Percentiles rank a stretch among this genome's conserved stretches.
Evolutionary conservation across 2,888 invertebrate species (phyloP).

Genomic region (Ommatoiulus sabulosus): DNA sequence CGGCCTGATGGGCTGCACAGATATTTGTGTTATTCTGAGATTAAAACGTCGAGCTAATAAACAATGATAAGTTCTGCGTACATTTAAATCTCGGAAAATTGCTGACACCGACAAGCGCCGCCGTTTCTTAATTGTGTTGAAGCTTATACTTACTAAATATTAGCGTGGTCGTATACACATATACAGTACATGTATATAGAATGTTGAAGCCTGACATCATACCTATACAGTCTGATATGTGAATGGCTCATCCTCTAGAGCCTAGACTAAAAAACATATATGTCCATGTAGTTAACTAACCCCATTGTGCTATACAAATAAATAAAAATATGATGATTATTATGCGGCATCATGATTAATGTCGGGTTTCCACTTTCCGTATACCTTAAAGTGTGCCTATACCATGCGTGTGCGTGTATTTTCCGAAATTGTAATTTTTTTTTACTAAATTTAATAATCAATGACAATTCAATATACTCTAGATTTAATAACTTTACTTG

Average conservation of each 20-base stretch:
- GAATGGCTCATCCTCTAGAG: not conserved
- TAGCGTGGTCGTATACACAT: too few relatives aligned
- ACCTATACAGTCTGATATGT: not conserved
- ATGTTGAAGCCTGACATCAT: not conserved
- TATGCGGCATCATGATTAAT: not conserved
- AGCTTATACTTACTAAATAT: too few relatives aligned
- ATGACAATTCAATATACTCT: not conserved
- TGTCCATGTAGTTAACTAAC: not conserved
- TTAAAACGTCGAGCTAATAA: too few relatives aligned
- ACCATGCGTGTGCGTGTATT: not conserved
- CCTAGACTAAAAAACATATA: not conserved
- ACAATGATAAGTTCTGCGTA: too few relatives aligned
- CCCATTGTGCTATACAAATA: not conserved
- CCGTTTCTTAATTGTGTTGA: too few relatives aligned
- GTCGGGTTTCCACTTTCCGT: not conserved
- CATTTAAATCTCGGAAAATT: too few relatives aligned
- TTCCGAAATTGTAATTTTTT: not conserved
- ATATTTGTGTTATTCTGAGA: too few relatives aligned
- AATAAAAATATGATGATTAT: too few relatives aligned
- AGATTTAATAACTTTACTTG: not conserved
- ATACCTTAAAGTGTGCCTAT: not conserved
- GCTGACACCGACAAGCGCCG: too few relatives aligned
- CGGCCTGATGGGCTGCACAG: too few relatives aligned
- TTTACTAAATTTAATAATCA: not conserved
- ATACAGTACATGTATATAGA: too few relatives aligned